Evolutionary conservation across 1,140 invertebrate genomes (phyloP).

Genomic region (Parasteatoda tepidariorum): DNA sequence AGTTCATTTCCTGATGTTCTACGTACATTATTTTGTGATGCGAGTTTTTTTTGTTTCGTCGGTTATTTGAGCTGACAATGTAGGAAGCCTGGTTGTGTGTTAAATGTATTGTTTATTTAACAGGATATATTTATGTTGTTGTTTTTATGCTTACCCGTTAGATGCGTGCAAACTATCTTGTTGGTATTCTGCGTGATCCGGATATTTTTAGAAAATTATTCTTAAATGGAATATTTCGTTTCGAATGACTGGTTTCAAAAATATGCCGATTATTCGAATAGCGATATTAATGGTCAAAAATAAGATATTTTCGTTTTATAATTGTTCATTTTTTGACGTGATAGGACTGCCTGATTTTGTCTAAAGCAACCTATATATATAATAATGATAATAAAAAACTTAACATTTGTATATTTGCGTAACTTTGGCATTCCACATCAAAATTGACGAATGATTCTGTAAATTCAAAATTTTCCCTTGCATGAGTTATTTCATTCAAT

Average conservation of each 20-base stretch:
- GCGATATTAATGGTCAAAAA: neutral
- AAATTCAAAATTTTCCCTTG: too few species aligned
- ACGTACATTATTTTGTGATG: neutral
- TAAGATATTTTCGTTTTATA: neutral
- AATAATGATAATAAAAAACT: too few species aligned
- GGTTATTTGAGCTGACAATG: neutral
- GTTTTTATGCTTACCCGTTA: neutral
- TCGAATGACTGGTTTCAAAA: neutral
- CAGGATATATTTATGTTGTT: slow-evolving; percentile 18
- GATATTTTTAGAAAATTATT: slow-evolving; percentile 26
- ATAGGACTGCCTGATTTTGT: too few species aligned
- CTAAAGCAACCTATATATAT: too few species aligned
- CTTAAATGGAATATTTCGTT: neutral
- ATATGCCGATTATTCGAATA: neutral
- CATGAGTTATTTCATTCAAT: too few species aligned
- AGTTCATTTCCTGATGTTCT: slow-evolving; percentile 12
- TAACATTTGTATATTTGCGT: too few species aligned
- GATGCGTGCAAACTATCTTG: slow-evolving; percentile 1
- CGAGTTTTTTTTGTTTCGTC: slow-evolving; percentile 20
- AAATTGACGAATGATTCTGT: too few species aligned
- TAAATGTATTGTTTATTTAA: slow-evolving; percentile 8
- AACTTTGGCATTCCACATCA: too few species aligned
- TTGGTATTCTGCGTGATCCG: neutral
- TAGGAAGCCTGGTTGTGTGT: neutral
- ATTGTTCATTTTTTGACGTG: too few species aligned